Evolutionary conservation across 1,140 invertebrate genomes (phyloP), one percentile per base, ranked within the genome.

Genomic region (Anadara kagoshimensis): DNA sequence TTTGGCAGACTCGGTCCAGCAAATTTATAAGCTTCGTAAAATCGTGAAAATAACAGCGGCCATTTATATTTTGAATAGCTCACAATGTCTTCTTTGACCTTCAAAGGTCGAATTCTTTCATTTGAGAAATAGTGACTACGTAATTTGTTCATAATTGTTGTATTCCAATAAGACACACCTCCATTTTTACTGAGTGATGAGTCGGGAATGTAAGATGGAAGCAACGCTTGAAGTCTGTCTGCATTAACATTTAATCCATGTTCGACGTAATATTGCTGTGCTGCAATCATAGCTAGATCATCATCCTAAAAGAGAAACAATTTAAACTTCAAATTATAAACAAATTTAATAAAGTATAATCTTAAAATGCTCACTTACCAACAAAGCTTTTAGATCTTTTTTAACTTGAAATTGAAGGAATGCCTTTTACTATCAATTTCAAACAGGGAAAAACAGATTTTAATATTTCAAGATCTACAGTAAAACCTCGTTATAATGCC

Each of bases 21-120:
- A 92, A 90, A 92, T 82, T 91, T 90, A 82, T 87, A 90, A 16
- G 89, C 91, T 81, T 91, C 89, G 73, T 90, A 91, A 82, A 92
- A 91, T n/a, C 97, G 92, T 7, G 98, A 99, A 86, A 99, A 99
- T 0, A 99, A 90, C 68, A 99, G 89, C 0, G 98, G 98, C 98
- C 98, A 99, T 87, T 99, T 99, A 85, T 97, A 98, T 90, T 99
- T 99, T 1, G 98, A 97, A 90, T 99, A 99, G 85, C 97, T 96
- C 1, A 99, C 98, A 71, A 99, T 97, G 85, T 99, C 98, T 90
- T 99, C 97, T 90, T 99, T 99, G 0, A 99, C 97, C 84, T 95
- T 93, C 24, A 96, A 91, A 2, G 94, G 90, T 62, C 82, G 74
- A 26, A 85, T 83, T 57, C 70, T 73, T 51, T 85, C 78, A 56